Conservation (phyloP, 2,797 vertebrate species). For the Heteromormyrus szaboi region DNA sequence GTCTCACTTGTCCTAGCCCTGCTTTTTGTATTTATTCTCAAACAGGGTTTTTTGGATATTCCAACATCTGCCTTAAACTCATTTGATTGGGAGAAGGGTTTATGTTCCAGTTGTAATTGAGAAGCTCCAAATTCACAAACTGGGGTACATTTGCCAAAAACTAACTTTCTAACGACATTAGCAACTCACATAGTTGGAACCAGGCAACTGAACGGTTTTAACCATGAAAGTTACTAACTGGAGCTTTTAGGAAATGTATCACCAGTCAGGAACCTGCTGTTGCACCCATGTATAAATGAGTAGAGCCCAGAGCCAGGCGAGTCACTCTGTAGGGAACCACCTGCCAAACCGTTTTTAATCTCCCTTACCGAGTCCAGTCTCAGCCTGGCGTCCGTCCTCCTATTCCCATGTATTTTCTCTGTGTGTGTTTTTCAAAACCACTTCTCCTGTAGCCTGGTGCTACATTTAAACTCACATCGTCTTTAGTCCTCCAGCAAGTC, state of each 20-base stretch:
- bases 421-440: background rate
- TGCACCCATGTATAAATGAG: background rate
- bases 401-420: background rate
- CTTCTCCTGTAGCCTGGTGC: background rate
- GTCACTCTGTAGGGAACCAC: background rate
- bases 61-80: background rate
- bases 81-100: background rate
- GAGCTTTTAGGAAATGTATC: background rate
- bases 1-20: background rate
- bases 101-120: background rate
- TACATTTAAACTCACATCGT: background rate
- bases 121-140: background rate
- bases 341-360: background rate
- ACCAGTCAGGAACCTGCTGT: background rate
- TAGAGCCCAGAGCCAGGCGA: background rate
- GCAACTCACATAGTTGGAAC: background rate
- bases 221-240: background rate
- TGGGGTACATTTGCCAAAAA: background rate
- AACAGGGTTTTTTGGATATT: background rate
- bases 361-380: background rate
- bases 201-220: background rate
- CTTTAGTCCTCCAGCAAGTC: constrained; percentile 63
- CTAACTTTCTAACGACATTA: background rate
- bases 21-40: background rate
- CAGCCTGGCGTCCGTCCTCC: background rate